phyloP scores from a whole-genome alignment of 2,113 vertebrate genomes.

The Bostrychus sinensis region DNA sequence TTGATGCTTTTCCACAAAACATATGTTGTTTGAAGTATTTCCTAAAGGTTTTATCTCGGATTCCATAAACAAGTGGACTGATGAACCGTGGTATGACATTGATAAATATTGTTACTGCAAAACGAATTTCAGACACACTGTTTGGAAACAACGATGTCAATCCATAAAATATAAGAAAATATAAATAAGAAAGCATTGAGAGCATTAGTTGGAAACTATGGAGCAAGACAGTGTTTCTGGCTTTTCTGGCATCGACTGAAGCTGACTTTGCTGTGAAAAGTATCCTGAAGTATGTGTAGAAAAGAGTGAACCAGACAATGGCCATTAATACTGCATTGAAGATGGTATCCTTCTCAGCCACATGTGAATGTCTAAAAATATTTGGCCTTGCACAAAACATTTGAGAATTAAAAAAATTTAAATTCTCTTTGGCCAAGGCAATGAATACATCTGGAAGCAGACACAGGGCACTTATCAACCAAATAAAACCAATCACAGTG shows the following conservation, averaged over 20 bases:
- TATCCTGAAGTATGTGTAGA: conserved; percentile 65
- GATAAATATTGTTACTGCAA: conserved; percentile 44
- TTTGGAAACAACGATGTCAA: conserved; percentile 29
- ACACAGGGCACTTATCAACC: conserved; percentile 2
- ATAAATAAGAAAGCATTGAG: conserved; percentile 67
- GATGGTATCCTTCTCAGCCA: conserved; percentile 38
- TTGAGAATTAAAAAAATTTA: conserved; percentile 48
- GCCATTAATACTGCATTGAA: conserved; percentile 44
- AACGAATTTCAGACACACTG: neutral
- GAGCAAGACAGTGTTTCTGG: conserved; percentile 66
- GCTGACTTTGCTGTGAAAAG: conserved; percentile 48
- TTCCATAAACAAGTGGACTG: conserved; percentile 73
- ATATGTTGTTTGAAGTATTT: conserved; percentile 53
- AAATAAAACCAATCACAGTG: conserved; percentile 44
- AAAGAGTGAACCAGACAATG: conserved; percentile 58
- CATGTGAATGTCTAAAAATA: conserved; percentile 39
- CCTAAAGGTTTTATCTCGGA: conserved; percentile 69
- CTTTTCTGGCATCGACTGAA: conserved; percentile 71
- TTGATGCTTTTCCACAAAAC: conserved; percentile 19
- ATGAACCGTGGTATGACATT: conserved; percentile 67
- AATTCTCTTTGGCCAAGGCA: conserved; percentile 52
- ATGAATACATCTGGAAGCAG: conserved; percentile 29
- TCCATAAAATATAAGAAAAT: conserved; percentile 18
- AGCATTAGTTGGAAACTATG: conserved; percentile 70
- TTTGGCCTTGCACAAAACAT: conserved; percentile 35